phyloP scores from a whole-genome alignment of 2,797 vertebrate genomes.

The Pogoniulus pusillus region DNA sequence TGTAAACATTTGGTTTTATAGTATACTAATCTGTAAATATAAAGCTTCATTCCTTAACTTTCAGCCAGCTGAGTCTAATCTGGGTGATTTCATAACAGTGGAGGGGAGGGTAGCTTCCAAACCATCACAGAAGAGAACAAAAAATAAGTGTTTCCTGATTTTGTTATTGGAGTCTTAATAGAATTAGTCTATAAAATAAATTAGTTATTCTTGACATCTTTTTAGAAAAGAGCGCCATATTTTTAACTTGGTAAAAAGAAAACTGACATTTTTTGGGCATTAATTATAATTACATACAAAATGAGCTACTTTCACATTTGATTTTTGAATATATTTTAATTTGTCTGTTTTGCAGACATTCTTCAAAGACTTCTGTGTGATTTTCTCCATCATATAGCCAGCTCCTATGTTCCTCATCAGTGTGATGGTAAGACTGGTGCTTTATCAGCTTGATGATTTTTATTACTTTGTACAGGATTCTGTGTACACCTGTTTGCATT shows the following conservation, averaged over 20 bases:
- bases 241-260: background rate
- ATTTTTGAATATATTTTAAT: background rate
- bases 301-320: background rate
- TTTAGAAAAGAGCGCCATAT: background rate
- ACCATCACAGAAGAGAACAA: no score
- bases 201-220: background rate
- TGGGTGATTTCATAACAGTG: no score
- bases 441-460: background rate
- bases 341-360: background rate
- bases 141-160: background rate
- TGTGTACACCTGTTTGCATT: background rate
- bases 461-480: background rate
- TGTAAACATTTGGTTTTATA: no score
- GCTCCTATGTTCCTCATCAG: background rate
- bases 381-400: background rate
- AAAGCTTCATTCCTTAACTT: no score
- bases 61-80: no score
- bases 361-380: background rate
- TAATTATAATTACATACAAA: background rate
- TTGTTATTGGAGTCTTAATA: background rate
- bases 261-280: background rate
- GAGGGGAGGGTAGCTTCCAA: no score
- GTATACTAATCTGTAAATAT: no score
- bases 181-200: background rate
- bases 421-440: background rate